A percentile compares a stretch with the other conserved stretches of the same genome.
Evolutionary conservation across 2,797 vertebrate species (phyloP).

Genomic region (Spheniscus humboldti): DNA sequence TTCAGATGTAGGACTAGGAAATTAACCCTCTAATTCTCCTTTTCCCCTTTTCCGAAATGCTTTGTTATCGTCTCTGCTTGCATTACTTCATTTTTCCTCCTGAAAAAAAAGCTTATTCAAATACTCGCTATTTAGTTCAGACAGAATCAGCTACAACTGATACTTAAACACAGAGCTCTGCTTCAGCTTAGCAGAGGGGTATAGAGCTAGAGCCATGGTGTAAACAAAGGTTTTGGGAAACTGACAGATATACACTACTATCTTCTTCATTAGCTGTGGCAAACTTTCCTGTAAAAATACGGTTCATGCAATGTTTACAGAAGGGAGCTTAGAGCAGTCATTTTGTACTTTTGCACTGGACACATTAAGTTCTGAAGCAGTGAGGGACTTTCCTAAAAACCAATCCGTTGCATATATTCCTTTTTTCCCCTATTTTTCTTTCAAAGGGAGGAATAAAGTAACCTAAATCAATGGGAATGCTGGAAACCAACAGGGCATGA

Average conservation of each 20-base stretch:
- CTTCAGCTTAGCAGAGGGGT: neutral
- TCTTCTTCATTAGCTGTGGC: neutral
- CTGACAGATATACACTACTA: neutral
- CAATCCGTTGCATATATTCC: neutral
- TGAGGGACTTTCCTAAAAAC: neutral
- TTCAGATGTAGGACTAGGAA: neutral
- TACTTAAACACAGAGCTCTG: neutral
- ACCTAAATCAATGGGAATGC: neutral
- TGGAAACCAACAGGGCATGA: slow-evolving; percentile 35
- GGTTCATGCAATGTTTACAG: neutral
- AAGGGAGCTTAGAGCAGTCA: neutral
- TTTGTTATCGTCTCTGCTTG: neutral
- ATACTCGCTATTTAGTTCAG: neutral
- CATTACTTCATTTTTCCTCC: neutral
- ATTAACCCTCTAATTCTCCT: neutral
- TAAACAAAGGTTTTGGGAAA: neutral
- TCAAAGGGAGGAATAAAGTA: neutral
- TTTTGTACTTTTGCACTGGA: neutral
- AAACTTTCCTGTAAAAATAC: neutral
- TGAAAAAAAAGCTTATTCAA: neutral
- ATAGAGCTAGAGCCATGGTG: neutral
- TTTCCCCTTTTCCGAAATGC: neutral
- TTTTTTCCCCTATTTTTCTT: accelerated
- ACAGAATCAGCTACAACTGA: neutral
- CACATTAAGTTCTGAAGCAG: neutral